phyloP scores from a whole-genome alignment of 2,113 vertebrate genomes.

The Martes martes region DNA sequence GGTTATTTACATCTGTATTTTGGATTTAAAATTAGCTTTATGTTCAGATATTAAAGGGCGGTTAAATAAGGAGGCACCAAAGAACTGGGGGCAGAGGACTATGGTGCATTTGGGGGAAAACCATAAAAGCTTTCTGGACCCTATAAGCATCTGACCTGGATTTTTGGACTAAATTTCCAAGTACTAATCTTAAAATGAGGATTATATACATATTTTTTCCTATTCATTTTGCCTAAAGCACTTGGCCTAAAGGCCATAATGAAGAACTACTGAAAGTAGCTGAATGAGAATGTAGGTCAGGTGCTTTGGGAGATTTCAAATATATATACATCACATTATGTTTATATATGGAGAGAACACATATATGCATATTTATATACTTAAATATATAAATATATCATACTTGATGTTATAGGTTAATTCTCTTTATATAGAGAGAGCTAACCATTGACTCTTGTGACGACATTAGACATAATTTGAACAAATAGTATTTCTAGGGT shows the following conservation, averaged over 20 bases:
- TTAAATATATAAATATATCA: neutral
- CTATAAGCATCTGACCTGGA: neutral
- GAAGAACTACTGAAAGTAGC: neutral
- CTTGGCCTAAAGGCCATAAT: neutral
- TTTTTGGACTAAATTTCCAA: constrained; percentile 35
- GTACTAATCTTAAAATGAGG: neutral
- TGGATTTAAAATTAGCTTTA: neutral
- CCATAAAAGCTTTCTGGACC: neutral
- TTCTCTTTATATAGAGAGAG: neutral
- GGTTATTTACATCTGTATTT: neutral
- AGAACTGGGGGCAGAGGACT: neutral
- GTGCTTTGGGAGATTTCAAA: neutral
- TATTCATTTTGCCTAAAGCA: constrained; percentile 37
- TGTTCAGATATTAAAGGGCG: neutral
- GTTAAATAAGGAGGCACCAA: neutral
- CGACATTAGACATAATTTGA: neutral
- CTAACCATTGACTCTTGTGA: neutral
- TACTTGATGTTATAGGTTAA: neutral
- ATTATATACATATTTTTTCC: neutral
- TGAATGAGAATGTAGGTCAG: constrained; percentile 41
- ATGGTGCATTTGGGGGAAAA: neutral
- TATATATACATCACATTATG: neutral
- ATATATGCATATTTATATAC: neutral
- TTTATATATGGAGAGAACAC: neutral
- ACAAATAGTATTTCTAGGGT: neutral